phyloP scores from a whole-genome alignment of 1,140 invertebrate genomes.

The Drosophila truncata region DNA sequence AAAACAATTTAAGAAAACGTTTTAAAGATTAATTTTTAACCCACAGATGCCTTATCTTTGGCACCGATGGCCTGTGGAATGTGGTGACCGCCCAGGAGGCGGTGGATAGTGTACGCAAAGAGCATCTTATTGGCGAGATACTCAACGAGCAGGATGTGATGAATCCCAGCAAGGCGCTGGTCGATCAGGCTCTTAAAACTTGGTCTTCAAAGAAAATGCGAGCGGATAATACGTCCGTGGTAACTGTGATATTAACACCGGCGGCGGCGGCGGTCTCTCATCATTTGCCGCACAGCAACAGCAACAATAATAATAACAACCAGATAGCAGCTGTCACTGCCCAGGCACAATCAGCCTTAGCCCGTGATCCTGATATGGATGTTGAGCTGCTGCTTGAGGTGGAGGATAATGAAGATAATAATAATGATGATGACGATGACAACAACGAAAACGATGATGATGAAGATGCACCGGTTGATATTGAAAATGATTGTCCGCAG shows the following conservation, averaged over 20 bases:
- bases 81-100: constrained; percentile 94
- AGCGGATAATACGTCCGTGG: constrained; percentile 97
- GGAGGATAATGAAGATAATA: constrained; percentile 23
- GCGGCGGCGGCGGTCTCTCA: constrained; percentile 90
- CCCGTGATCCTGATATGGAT: constrained; percentile 30
- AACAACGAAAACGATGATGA: too few species aligned
- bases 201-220: constrained; percentile 93
- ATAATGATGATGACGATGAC: constrained; percentile 34
- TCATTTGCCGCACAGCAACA: background rate
- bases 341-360: constrained; percentile 3
- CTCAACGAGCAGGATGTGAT: constrained; percentile 84
- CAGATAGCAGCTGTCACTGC: background rate
- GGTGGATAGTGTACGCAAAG: constrained; percentile 93
- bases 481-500: constrained; percentile 41
- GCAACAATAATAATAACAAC: too few species aligned
- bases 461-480: constrained; percentile 21
- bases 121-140: constrained; percentile 90
- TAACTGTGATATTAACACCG: constrained; percentile 96
- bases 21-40: background rate
- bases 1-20: too few species aligned
- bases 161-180: constrained; percentile 96
- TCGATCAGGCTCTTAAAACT: constrained; percentile 93
- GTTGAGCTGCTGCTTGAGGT: constrained; percentile 39
- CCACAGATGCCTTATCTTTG: constrained; percentile 95
- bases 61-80: constrained; percentile 98